phyloP scores from a whole-genome alignment of 2,888 invertebrate species.

The Troides helena region DNA sequence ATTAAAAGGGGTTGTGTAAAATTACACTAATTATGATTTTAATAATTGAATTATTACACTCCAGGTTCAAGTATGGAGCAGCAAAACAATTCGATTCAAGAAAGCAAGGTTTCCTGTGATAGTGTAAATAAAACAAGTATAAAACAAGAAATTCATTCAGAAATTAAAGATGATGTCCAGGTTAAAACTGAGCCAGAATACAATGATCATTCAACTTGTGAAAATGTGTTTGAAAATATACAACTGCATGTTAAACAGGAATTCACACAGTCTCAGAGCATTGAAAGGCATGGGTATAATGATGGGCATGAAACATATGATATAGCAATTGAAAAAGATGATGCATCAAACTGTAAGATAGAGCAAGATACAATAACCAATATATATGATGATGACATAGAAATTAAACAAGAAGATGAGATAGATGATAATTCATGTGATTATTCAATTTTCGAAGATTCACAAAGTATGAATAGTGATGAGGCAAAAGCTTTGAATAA shows the following conservation, averaged over 20 bases:
- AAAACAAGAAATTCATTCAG: conserved; percentile 40
- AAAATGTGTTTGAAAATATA: conserved; percentile 44
- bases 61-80: conserved; percentile 19
- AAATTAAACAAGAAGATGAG: conserved; percentile 49
- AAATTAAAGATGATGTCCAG: conserved; percentile 36
- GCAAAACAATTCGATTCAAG: not conserved
- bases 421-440: conserved; percentile 49
- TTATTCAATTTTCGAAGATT: conserved; percentile 57
- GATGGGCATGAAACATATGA: conserved; percentile 3
- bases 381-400: conserved; percentile 32
- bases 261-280: conserved; percentile 9
- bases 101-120: conserved; percentile 17
- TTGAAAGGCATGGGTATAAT: conserved; percentile 4
- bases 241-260: conserved; percentile 51
- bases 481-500: conserved; percentile 60
- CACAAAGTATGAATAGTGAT: conserved; percentile 59
- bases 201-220: conserved; percentile 32
- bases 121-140: conserved; percentile 27
- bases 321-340: conserved; percentile 10
- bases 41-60: not conserved
- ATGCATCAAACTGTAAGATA: not conserved
- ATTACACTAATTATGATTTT: not conserved
- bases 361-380: conserved; percentile 13
- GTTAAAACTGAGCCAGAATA: conserved; percentile 33
- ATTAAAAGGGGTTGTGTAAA: too few relatives aligned